Conservation (phyloP, 2,888 invertebrate genomes). For the Branchipolynoe longqiensis region DNA sequence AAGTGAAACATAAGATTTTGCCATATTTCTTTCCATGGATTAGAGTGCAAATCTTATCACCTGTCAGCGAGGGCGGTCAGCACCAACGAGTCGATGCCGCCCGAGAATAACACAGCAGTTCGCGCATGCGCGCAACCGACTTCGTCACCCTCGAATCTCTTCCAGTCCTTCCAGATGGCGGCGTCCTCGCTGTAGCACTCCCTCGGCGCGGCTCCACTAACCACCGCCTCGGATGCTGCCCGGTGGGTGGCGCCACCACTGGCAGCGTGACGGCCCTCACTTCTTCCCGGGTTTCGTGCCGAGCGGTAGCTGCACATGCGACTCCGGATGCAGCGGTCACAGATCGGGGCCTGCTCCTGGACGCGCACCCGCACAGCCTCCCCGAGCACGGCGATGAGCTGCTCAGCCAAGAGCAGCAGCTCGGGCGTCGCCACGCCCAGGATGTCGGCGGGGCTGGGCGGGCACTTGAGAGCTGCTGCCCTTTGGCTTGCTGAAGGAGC, state of each 20-base stretch:
- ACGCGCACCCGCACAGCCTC: constrained; percentile 75
- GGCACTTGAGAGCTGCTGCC: not conserved
- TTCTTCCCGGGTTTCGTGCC: too few relatives aligned
- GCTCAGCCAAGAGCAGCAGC: constrained; percentile 67
- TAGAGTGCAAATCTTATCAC: too few relatives aligned
- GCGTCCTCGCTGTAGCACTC: too few relatives aligned
- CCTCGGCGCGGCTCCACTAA: too few relatives aligned
- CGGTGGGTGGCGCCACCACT: too few relatives aligned
- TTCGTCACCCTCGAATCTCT: not conserved
- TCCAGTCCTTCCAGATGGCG: not conserved
- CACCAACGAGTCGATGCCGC: constrained; percentile 97
- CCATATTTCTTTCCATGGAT: too few relatives aligned
- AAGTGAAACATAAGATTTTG: too few relatives aligned
- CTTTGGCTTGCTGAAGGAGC: not conserved
- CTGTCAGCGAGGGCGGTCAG: constrained; percentile 90
- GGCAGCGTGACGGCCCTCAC: not conserved
- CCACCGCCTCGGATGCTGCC: too few relatives aligned
- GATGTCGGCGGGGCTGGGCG: not conserved
- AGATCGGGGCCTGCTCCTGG: constrained; percentile 69
- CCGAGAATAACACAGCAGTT: constrained; percentile 94
- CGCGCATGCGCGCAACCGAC: constrained; percentile 85
- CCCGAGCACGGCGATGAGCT: constrained; percentile 78
- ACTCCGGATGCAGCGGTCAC: constrained; percentile 58
- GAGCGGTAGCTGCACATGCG: not conserved
- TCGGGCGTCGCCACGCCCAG: constrained; percentile 17